phyloP scores from a whole-genome alignment of 2,797 vertebrate species.

The Xerus rutilus region DNA sequence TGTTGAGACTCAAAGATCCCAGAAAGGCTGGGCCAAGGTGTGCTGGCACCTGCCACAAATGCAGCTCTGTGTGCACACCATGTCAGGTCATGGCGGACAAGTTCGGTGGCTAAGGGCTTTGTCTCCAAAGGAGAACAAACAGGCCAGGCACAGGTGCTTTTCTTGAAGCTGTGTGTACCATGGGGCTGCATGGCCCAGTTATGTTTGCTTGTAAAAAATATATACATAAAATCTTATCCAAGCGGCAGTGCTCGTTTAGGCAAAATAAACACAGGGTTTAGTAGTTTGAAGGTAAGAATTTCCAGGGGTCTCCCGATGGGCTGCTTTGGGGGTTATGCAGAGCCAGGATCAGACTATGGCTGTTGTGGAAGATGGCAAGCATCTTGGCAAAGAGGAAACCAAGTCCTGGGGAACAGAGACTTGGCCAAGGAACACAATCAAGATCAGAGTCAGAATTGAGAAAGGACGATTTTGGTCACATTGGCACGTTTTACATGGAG shows the following conservation, averaged over 20 bases:
- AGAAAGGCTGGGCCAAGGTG: background rate
- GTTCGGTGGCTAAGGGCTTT: background rate
- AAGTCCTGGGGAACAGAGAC: background rate
- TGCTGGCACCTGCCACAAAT: background rate
- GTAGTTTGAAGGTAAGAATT: slow-evolving; percentile 64
- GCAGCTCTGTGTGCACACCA: background rate
- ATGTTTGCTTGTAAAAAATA: slow-evolving; percentile 59
- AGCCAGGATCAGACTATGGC: background rate
- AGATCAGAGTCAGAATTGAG: background rate
- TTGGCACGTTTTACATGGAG: background rate
- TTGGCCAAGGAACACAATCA: background rate
- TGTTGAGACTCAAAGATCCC: slow-evolving; percentile 3
- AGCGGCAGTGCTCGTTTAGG: slow-evolving; percentile 50
- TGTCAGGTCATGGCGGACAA: slow-evolving; percentile 30
- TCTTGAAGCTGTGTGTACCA: slow-evolving; percentile 47
- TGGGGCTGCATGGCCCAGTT: slow-evolving; percentile 28
- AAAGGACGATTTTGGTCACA: background rate
- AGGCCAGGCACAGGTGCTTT: slow-evolving; percentile 34
- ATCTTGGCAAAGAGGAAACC: background rate
- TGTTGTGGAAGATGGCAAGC: background rate
- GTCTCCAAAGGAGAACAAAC: slow-evolving; percentile 54
- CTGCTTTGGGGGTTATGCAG: background rate
- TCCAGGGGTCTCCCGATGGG: background rate
- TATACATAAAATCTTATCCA: slow-evolving; percentile 63
- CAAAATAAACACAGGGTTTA: slow-evolving; percentile 70